Evolutionary conservation across 92 coral and sea anemone genomes (phyloP).

Genomic region (Actinernus sp.): DNA sequence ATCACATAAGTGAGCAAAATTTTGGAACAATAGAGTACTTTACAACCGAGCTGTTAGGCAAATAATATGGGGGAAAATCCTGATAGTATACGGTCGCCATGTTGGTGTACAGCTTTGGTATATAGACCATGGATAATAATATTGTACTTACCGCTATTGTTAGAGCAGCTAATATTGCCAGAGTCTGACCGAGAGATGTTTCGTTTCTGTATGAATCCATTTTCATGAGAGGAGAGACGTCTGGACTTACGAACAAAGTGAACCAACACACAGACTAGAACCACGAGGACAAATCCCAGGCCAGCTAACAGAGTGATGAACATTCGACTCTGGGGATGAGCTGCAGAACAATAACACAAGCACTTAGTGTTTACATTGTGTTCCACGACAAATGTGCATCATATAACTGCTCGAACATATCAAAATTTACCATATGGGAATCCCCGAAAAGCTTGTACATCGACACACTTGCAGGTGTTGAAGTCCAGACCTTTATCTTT

Average conservation of each 20-base stretch:
- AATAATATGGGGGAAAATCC: too few relatives aligned
- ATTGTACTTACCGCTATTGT: conserved; percentile 18
- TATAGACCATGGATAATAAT: too few relatives aligned
- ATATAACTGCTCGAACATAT: neutral
- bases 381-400: neutral
- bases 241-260: conserved; percentile 35
- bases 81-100: too few relatives aligned
- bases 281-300: conserved; percentile 17
- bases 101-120: too few relatives aligned
- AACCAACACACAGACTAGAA: conserved; percentile 32
- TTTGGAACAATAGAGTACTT: too few relatives aligned
- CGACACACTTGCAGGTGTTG: conserved; percentile 61
- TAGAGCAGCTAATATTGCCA: conserved; percentile 27
- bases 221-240: neutral
- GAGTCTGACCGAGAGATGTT: conserved; percentile 22
- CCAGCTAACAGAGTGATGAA: conserved; percentile 41
- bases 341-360: neutral
- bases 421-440: neutral
- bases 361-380: neutral
- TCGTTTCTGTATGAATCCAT: neutral
- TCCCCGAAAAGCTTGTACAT: conserved; percentile 32
- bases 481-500: conserved; percentile 49
- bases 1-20: too few relatives aligned
- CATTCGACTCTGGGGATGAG: conserved; percentile 13
- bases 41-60: too few relatives aligned